phyloP scores from a whole-genome alignment of 2,888 invertebrate genomes.

The Hyalella azteca region DNA sequence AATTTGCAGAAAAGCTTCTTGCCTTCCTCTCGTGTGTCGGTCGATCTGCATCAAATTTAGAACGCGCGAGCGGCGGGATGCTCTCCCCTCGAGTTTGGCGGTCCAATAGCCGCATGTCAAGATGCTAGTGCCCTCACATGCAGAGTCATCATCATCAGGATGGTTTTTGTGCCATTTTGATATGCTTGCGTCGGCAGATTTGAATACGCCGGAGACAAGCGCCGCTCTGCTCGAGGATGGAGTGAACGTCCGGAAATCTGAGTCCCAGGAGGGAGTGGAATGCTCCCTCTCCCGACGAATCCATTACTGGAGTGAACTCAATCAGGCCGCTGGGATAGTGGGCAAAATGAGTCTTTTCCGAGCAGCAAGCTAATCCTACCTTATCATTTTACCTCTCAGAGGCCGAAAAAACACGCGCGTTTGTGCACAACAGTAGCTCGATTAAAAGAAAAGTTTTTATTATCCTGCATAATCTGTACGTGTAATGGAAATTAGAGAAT shows the following conservation, averaged over 20 bases:
- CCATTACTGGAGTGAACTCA: slow-evolving; percentile 17
- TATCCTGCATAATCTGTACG: too few species aligned
- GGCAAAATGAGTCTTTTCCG: not conserved
- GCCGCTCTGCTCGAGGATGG: not conserved
- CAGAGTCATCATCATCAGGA: slow-evolving; percentile 9
- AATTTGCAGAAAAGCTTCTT: too few species aligned
- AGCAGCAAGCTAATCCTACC: not conserved
- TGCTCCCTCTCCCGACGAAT: not conserved
- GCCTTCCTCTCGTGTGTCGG: too few species aligned
- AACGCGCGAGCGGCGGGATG: too few species aligned
- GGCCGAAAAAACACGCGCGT: too few species aligned
- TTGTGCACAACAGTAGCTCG: too few species aligned
- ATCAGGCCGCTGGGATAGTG: not conserved
- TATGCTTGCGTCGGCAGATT: slow-evolving; percentile 18
- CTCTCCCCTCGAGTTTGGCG: too few species aligned
- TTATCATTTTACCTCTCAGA: too few species aligned
- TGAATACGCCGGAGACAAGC: slow-evolving; percentile 17
- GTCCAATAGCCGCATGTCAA: not conserved
- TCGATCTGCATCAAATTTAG: too few species aligned
- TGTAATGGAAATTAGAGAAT: too few species aligned
- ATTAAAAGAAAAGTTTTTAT: too few species aligned
- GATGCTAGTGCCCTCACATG: not conserved
- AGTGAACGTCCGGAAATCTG: not conserved
- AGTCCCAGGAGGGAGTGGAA: not conserved
- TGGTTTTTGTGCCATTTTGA: slow-evolving; percentile 9